Conservation (phyloP, 2,113 vertebrate genomes). For the Numenius arquata region DNA sequence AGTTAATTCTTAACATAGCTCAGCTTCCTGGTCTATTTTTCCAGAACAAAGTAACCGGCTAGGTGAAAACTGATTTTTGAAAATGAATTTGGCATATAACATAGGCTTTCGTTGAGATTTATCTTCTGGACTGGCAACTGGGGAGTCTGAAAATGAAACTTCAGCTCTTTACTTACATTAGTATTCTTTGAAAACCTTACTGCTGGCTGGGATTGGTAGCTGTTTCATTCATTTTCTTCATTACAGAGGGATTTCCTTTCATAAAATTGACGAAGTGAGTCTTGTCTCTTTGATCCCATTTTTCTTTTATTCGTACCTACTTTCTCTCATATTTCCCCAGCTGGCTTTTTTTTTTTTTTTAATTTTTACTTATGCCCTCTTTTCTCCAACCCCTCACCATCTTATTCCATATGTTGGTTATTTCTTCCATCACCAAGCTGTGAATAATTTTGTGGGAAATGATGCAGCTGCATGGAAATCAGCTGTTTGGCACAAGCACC, state of each 20-base stretch:
- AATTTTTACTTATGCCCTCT: neutral
- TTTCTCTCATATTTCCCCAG: neutral
- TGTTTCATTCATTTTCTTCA: neutral
- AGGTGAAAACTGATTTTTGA: neutral
- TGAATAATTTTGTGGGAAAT: constrained; percentile 1
- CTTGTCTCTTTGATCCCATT: neutral
- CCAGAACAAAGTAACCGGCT: neutral
- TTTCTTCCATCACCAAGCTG: constrained; percentile 7
- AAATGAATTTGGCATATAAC: neutral
- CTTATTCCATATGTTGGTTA: constrained; percentile 15
- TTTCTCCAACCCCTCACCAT: neutral
- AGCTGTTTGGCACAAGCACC: constrained; percentile 30
- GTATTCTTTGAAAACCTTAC: neutral
- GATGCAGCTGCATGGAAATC: constrained; percentile 39
- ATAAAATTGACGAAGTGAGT: neutral
- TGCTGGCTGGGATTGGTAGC: neutral
- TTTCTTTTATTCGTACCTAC: neutral
- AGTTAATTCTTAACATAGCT: neutral
- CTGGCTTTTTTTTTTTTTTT: neutral
- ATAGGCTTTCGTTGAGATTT: neutral
- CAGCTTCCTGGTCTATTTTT: neutral
- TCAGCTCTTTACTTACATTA: neutral
- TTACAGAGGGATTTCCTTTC: neutral
- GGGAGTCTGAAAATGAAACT: neutral
- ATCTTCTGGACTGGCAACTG: neutral